A percentile compares a stretch with the other conserved stretches of the same genome.
phyloP scores from a whole-genome alignment of 64 coral and sea anemone genomes.

The Pocillopora damicornis region DNA sequence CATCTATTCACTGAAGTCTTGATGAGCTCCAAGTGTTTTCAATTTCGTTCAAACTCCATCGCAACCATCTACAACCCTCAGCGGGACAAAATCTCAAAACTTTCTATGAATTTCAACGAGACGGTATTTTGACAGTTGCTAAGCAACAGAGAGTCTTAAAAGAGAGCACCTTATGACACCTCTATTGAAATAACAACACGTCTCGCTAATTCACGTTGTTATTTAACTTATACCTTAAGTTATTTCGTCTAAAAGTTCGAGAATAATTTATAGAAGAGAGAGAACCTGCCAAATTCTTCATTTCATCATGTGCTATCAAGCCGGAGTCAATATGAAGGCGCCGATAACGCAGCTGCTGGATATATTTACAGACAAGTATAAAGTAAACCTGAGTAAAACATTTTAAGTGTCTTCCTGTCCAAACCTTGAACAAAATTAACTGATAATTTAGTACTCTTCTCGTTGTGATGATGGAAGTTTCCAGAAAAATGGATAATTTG shows the following conservation, averaged over 20 bases:
- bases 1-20: neutral
- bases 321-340: too few relatives aligned
- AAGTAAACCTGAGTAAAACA: too few relatives aligned
- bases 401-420: too few relatives aligned
- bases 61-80: neutral
- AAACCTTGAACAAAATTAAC: too few relatives aligned
- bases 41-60: neutral
- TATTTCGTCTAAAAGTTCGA: neutral
- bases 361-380: too few relatives aligned
- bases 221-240: neutral
- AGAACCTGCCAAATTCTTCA: too few relatives aligned
- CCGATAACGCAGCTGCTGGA: too few relatives aligned
- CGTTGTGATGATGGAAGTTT: too few relatives aligned
- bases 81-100: neutral
- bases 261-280: too few relatives aligned
- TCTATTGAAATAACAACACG: neutral
- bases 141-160: neutral
- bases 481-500: too few relatives aligned
- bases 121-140: conserved; percentile 39
- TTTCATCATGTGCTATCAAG: too few relatives aligned
- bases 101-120: conserved; percentile 13
- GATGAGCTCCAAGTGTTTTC: neutral
- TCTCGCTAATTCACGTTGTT: neutral
- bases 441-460: too few relatives aligned
- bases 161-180: neutral